These are phyloP conservation scores for Agrilus planipennis DNA, from an alignment of 1,140 invertebrate species.

Conservation along the genomic window DNA sequence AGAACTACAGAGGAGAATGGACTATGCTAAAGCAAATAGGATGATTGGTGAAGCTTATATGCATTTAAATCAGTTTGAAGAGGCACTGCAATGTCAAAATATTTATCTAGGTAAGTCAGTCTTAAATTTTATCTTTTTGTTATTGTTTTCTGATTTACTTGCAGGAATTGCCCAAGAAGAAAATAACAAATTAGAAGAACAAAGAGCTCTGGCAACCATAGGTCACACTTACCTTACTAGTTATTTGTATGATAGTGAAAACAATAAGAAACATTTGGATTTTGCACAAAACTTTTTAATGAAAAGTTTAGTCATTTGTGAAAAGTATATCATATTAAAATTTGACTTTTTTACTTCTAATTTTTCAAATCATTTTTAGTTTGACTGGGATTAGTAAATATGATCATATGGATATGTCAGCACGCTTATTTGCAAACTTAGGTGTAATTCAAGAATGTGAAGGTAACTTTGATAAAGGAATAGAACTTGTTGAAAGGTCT, in stretches of 20 bases:
- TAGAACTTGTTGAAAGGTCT: constrained; percentile 54
- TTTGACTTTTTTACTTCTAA: too few species aligned
- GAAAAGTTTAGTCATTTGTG: constrained; percentile 58
- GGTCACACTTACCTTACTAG: constrained; percentile 69
- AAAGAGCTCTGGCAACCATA: constrained; percentile 80
- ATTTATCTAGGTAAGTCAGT: constrained; percentile 56
- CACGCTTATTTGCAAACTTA: constrained; percentile 71
- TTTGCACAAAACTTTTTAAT: constrained; percentile 64
- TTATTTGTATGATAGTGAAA: constrained; percentile 38
- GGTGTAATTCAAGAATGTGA: constrained; percentile 69
- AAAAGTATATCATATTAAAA: too few species aligned
- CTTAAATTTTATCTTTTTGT: constrained; percentile 4
- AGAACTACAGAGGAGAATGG: constrained; percentile 50
- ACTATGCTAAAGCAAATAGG: constrained; percentile 65
- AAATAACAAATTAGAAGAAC: constrained; percentile 66
- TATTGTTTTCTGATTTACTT: too few species aligned
- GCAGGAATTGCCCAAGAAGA: constrained; percentile 40
- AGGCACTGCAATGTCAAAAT: constrained; percentile 67
- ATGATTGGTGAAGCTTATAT: constrained; percentile 83
- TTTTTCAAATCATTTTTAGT: too few species aligned
- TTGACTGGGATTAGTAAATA: constrained; percentile 45
- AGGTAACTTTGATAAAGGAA: constrained; percentile 48
- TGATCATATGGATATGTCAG: constrained; percentile 73
- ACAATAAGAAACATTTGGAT: constrained; percentile 40
- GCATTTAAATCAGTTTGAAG: constrained; percentile 56